Conservation (phyloP, 2,113 vertebrate species). For the Thomomys bottae region DNA sequence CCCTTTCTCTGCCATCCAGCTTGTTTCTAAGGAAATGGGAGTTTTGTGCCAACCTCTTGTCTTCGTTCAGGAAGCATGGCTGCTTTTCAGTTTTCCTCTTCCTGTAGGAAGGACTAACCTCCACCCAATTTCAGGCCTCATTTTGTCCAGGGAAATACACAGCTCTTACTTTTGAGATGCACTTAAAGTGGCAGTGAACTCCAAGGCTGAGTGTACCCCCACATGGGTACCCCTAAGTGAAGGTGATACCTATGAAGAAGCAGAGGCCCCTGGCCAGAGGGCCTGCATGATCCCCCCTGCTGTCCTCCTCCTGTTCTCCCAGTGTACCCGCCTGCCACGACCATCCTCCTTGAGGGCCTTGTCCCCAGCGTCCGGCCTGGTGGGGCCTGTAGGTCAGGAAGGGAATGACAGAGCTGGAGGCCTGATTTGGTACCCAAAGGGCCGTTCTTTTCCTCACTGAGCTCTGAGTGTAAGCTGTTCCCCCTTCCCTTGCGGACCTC, state of each 20-base stretch:
- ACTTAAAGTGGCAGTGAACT: background rate
- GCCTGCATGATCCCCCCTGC: no score
- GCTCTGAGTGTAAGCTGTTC: no score
- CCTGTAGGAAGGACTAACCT: background rate
- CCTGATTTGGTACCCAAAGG: no score
- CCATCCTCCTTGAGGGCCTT: background rate
- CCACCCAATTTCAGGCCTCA: background rate
- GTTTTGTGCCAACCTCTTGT: no score
- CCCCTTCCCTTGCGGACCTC: rapidly evolving
- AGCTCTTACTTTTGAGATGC: background rate
- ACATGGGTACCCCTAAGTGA: rapidly evolving
- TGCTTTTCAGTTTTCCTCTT: background rate
- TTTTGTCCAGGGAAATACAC: background rate
- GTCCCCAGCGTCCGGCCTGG: background rate
- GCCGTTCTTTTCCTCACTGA: background rate
- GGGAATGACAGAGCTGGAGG: rapidly evolving
- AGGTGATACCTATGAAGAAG: rapidly evolving
- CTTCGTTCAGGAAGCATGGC: background rate
- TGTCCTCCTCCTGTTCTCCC: rapidly evolving
- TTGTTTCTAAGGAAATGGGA: background rate
- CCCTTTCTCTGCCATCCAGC: rapidly evolving
- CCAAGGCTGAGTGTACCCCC: background rate
- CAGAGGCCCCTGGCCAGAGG: background rate
- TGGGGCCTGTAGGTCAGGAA: background rate
- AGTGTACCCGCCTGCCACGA: rapidly evolving